Evolutionary conservation across 1,140 invertebrate species (phyloP).

Genomic region (Ceratina calcarata): DNA sequence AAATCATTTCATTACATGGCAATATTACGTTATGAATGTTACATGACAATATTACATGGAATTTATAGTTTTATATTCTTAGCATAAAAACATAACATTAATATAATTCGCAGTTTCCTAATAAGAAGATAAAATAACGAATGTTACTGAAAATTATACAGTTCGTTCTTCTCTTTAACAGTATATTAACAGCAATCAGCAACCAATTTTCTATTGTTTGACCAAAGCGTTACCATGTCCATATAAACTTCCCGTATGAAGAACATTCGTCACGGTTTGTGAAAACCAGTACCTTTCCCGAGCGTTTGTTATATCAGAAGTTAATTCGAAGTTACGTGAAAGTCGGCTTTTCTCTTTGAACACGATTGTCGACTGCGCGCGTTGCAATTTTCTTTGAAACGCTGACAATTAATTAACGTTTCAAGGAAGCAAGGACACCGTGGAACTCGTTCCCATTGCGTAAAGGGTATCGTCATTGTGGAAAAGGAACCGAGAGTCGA

Average conservation of each 20-base stretch:
- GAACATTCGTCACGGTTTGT: not conserved
- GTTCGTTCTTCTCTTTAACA: too few relatives aligned
- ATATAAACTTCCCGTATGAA: not conserved
- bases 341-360: constrained; percentile 39
- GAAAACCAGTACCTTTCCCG: constrained; percentile 30
- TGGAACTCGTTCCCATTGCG: not conserved
- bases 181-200: too few relatives aligned
- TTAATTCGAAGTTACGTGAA: constrained; percentile 46
- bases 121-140: too few relatives aligned
- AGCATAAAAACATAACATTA: too few relatives aligned
- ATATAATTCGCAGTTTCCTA: too few relatives aligned
- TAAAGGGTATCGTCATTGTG: not conserved
- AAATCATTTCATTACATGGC: not conserved
- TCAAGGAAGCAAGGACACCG: not conserved
- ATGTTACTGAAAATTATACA: too few relatives aligned
- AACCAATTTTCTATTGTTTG: too few relatives aligned
- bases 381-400: not conserved
- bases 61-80: too few relatives aligned
- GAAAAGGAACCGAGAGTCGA: not conserved
- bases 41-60: too few relatives aligned
- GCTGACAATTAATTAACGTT: not conserved
- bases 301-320: constrained; percentile 44
- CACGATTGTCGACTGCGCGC: not conserved
- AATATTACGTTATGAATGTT: too few relatives aligned
- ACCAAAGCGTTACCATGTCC: too few relatives aligned